A percentile compares a stretch with the other conserved stretches of the same genome.
These are phyloP conservation scores for Acanthiza pusilla DNA, from an alignment of 2,797 vertebrate species.

Conservation along the genomic window DNA sequence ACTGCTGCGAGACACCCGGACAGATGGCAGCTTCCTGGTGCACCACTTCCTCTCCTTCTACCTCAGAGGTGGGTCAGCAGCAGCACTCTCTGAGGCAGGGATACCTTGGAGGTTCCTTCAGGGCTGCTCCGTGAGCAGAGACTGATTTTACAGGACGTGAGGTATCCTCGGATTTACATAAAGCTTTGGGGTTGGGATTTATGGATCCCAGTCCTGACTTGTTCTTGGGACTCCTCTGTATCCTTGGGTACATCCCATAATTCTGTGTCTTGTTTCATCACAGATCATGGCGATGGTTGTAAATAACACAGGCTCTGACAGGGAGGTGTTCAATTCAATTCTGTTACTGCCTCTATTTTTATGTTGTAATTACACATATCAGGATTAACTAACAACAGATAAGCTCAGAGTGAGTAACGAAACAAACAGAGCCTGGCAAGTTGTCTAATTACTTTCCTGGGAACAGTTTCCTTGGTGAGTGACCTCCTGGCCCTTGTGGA, in stretches of 20 bases:
- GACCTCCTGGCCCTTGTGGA: background rate
- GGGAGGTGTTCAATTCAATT: background rate
- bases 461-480: background rate
- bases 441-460: background rate
- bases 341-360: background rate
- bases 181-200: background rate
- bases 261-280: background rate
- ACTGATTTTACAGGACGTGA: background rate
- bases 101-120: background rate
- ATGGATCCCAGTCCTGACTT: background rate
- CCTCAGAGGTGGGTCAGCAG: conserved; percentile 80
- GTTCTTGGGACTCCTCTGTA: background rate
- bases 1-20: conserved; percentile 80
- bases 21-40: conserved; percentile 91
- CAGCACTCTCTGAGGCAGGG: background rate
- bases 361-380: background rate
- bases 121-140: background rate
- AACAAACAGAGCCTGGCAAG: background rate
- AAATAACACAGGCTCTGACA: background rate
- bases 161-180: accelerated
- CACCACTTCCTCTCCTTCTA: conserved; percentile 95
- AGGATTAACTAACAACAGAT: background rate
- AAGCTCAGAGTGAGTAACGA: background rate
- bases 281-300: accelerated
- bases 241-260: background rate